These are phyloP conservation scores for Takifugu bimaculatus DNA, from an alignment of 2,113 vertebrate species.

Conservation along the genomic window DNA sequence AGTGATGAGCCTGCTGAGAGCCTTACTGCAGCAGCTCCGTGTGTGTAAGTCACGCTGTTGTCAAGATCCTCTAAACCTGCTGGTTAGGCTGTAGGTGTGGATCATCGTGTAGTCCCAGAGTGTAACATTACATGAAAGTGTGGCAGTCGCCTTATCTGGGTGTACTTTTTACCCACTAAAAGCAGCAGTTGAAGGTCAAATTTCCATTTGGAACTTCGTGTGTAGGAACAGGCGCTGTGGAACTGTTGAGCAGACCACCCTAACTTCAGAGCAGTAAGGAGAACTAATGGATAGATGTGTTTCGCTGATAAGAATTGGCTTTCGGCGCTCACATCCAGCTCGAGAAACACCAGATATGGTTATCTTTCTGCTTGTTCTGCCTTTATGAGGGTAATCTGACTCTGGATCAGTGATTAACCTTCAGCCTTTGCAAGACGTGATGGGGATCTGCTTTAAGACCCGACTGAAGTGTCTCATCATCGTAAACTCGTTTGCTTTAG, in stretches of 20 bases:
- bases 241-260: slow-evolving; percentile 14
- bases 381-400: slow-evolving; percentile 46
- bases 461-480: slow-evolving; percentile 24
- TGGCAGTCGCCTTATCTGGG: background rate
- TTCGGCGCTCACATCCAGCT: slow-evolving; percentile 14
- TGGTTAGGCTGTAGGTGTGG: slow-evolving; percentile 17
- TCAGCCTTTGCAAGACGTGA: slow-evolving; percentile 18
- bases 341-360: slow-evolving; percentile 38
- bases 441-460: slow-evolving; percentile 16
- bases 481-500: too few relatives aligned
- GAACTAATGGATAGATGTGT: slow-evolving; percentile 52
- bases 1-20: too few relatives aligned
- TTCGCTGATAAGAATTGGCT: slow-evolving; percentile 35
- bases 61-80: slow-evolving; percentile 36
- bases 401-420: slow-evolving; percentile 40
- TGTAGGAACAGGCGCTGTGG: background rate
- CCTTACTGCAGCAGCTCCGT: slow-evolving; percentile 48
- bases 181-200: background rate
- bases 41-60: slow-evolving; percentile 47
- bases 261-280: slow-evolving; percentile 2
- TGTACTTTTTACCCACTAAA: background rate
- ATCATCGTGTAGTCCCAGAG: slow-evolving; percentile 7
- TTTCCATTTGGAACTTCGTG: too few relatives aligned
- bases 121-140: background rate
- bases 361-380: background rate